Evolutionary conservation across 2,797 vertebrate genomes (phyloP), one percentile per base, ranked within the genome.

Genomic region (Sebastes diaconus): DNA sequence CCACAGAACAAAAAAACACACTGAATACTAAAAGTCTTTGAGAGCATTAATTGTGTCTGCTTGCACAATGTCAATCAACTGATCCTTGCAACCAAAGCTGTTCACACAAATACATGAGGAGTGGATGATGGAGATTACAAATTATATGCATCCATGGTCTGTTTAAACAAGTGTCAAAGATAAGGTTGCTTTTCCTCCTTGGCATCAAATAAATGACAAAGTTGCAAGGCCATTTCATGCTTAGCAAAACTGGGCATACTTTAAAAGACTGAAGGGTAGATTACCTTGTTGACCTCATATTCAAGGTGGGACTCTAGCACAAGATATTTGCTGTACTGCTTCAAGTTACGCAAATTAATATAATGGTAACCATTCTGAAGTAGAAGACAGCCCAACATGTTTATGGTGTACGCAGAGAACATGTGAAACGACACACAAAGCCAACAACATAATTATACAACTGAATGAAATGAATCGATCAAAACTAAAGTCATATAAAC

Each of bases 141-240:
- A 87, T 72, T 70, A 71, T 70, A 78, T 75, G 80, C 57, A 69
- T 71, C 74, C 70, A 34, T 50, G 54, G 83, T 83, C 85, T 90
- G 88, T 89, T 88, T 83, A 83, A 88, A 91, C 84, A 87, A 79
- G n/a, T 58, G 76, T 75, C 77, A 78, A 77, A 87, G 85, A 90
- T 88, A 87, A 90, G 79, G 82, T 36, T 77, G 73, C 69, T 73
- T 79, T 83, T 88, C 71, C 80, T 87, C 68, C 68, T 82, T 80
- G 22, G 78, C 68, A 30, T 67, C 57, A 74, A 76, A 80, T 75
- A 77, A 78, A 81, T 81, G 63, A 77, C 81, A 77, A 73, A 68
- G 55, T 68, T 74, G 58, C 50, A 70, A 75, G 57, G 29, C 68
- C 59, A 59, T 79, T 80, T 77, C 30, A 75, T 74, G 79, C 79